Base-by-base conservation (phyloP, 2,888 invertebrate species). In the Sphaeridia pumilis region DNA sequence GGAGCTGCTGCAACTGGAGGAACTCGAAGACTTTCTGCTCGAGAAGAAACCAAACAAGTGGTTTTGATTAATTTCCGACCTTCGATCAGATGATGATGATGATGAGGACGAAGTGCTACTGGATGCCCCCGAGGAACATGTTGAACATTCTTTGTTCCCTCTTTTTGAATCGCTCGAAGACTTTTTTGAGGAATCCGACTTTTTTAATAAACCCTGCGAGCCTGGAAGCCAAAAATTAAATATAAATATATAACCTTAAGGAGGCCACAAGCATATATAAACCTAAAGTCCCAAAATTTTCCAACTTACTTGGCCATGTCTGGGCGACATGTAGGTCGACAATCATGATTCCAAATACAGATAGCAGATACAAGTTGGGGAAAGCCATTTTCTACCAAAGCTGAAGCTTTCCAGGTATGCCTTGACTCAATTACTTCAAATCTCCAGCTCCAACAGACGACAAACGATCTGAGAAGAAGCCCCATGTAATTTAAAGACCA, bases 251-350 rank as follows among this genome's bases (percentile, higher is more conserved):
- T n/a, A n/a, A n/a, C n/a, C n/a, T n/a, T n/a, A n/a, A n/a, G n/a
- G n/a, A n/a, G n/a, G n/a, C n/a, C n/a, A n/a, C n/a, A n/a, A n/a
- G n/a, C n/a, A n/a, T n/a, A n/a, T n/a, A n/a, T n/a, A n/a, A n/a
- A n/a, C n/a, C n/a, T n/a, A n/a, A n/a, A n/a, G n/a, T n/a, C n/a
- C n/a, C n/a, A n/a, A n/a, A n/a, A n/a, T n/a, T n/a, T n/a, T n/a
- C n/a, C n/a, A n/a, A 42, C 31, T 51, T 46, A 52, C 52, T 52
- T 28, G 52, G 52, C 52, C 52, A 52, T 4, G 52, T 52, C 26
- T 52, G 52, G 14, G 52, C 52, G 2, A 52, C 52, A 21, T 46
- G 46, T 5, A 52, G 27, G 36, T 52, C 52, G 22, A 52, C 52
- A 41, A 52, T 52, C 3, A 52, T 46, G 34, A 52, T 52, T 26